Evolutionary conservation across 2,113 vertebrate species (phyloP).

Genomic region (Zeus faber): DNA sequence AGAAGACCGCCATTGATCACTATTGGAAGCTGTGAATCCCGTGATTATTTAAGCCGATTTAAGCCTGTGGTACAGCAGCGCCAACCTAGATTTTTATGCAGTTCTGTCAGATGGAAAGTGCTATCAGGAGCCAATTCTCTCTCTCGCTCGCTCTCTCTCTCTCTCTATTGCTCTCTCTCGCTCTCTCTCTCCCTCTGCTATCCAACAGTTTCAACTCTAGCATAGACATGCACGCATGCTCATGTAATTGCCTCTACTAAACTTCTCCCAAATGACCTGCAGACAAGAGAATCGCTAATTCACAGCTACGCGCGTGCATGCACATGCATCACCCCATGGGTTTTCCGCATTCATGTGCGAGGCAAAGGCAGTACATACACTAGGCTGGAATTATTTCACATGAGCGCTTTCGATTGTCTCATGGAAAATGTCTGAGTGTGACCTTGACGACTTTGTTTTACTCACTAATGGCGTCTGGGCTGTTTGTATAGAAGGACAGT

Average conservation of each 20-base stretch:
- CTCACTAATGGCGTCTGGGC: slow-evolving; percentile 25
- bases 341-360: too few relatives aligned
- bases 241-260: slow-evolving; percentile 12
- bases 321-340: too few relatives aligned
- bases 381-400: slow-evolving; percentile 15
- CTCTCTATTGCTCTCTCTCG: too few relatives aligned
- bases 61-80: slow-evolving; percentile 9
- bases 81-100: slow-evolving; percentile 9
- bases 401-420: slow-evolving; percentile 25
- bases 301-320: slow-evolving; percentile 24
- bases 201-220: too few relatives aligned
- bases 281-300: slow-evolving; percentile 30
- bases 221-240: too few relatives aligned
- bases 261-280: slow-evolving; percentile 34
- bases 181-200: too few relatives aligned
- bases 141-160: too few relatives aligned
- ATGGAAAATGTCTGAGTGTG: slow-evolving; percentile 25
- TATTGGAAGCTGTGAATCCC: slow-evolving; percentile 12
- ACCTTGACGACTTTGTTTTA: slow-evolving; percentile 38
- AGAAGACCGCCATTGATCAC: slow-evolving; percentile 16
- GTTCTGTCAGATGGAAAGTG: too few relatives aligned
- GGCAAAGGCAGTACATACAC: slow-evolving; percentile 1
- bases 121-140: too few relatives aligned
- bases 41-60: too few relatives aligned
- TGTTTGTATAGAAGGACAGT: slow-evolving; percentile 34